phyloP scores from a whole-genome alignment of 2,797 vertebrate genomes.

The Rhinogobio ventralis region DNA sequence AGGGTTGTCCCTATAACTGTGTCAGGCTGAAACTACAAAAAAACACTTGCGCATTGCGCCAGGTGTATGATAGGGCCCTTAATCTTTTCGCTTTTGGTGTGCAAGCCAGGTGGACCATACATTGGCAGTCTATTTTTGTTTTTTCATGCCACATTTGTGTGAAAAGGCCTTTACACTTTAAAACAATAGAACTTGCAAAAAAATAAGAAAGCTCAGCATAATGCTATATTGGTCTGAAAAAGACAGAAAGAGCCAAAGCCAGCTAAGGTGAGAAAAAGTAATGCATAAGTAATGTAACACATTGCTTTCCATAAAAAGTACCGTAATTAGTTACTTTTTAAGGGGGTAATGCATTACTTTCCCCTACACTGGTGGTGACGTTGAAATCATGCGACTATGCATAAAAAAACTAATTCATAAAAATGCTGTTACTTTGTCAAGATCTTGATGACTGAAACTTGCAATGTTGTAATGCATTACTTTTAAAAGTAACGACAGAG shows the following conservation, averaged over 20 bases:
- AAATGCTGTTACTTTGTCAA: no score
- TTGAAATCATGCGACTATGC: background rate
- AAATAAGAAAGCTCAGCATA: background rate
- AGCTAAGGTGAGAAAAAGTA: background rate
- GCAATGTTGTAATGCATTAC: background rate
- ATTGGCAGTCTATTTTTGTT: background rate
- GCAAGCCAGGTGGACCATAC: background rate
- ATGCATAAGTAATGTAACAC: background rate
- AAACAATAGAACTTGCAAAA: background rate
- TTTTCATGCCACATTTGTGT: background rate
- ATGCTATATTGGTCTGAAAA: background rate
- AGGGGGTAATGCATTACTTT: background rate
- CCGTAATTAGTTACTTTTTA: background rate
- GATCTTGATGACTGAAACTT: no score
- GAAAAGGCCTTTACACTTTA: background rate
- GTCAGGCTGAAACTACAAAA: no score
- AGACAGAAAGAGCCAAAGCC: background rate
- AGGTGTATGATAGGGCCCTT: no score
- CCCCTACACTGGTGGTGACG: background rate
- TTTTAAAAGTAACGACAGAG: background rate
- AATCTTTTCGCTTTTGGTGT: background rate
- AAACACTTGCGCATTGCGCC: no score
- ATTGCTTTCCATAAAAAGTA: background rate
- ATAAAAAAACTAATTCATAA: no score
- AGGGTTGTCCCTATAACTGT: no score